Conservation (phyloP, 2,797 vertebrate species). For the Enteromius argenteus region DNA sequence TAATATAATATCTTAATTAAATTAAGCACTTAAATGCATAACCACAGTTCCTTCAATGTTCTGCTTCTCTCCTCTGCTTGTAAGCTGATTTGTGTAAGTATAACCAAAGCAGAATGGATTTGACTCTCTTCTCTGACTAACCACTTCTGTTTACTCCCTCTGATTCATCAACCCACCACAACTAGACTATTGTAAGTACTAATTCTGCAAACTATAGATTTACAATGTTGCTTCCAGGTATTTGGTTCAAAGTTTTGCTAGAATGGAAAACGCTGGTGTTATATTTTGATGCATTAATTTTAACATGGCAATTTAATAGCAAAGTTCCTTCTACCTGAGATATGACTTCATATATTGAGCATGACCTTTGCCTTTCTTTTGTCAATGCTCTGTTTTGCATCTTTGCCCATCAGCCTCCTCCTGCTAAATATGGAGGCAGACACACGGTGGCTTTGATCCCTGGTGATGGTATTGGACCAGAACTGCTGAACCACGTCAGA, state of each 20-base stretch:
- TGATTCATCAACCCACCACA: conserved; percentile 35
- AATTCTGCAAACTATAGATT: neutral
- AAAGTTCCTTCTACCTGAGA: neutral
- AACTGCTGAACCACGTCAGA: conserved; percentile 83
- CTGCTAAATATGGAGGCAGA: conserved; percentile 86
- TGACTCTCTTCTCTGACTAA: conserved; percentile 53
- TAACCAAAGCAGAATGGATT: conserved; percentile 21
- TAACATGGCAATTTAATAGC: neutral
- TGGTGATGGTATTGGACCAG: conserved; percentile 88
- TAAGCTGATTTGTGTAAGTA: conserved; percentile 31
- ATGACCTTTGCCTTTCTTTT: neutral
- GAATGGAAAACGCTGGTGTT: neutral
- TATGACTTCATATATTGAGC: neutral
- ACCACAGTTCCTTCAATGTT: neutral
- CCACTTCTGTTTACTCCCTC: conserved; percentile 58
- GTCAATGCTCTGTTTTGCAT: conserved; percentile 11
- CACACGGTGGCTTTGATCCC: conserved; percentile 90
- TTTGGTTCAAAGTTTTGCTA: neutral
- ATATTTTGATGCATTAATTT: neutral
- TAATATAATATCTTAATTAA: neutral
- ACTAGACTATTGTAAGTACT: conserved; percentile 72
- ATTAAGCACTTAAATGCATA: neutral
- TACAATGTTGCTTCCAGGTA: neutral
- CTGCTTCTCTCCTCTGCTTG: conserved; percentile 1
- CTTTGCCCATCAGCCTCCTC: conserved; percentile 78